These are phyloP conservation scores for Umimayanthus kanabou DNA, from an alignment of 92 coral and sea anemone genomes.

Conservation along the genomic window DNA sequence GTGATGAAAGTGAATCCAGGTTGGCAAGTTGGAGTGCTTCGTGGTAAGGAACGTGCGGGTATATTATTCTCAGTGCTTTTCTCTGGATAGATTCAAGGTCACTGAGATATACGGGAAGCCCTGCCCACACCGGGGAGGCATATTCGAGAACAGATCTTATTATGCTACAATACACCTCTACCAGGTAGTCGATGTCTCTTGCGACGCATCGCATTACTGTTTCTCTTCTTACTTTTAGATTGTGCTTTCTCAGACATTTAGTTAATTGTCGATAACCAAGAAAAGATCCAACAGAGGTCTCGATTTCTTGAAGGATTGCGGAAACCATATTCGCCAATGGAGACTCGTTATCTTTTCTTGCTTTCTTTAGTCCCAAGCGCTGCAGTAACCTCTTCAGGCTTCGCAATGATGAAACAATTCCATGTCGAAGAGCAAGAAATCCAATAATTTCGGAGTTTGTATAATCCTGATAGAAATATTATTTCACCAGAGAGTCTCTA, in stretches of 20 bases:
- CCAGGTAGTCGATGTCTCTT: conserved; percentile 36
- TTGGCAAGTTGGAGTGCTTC: too few relatives aligned
- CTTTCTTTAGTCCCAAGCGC: conserved; percentile 22
- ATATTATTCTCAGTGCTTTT: too few relatives aligned
- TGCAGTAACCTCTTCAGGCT: conserved; percentile 46
- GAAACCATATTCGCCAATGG: conserved; percentile 37
- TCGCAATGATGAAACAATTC: conserved; percentile 38
- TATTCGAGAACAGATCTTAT: too few relatives aligned
- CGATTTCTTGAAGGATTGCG: conserved; percentile 47
- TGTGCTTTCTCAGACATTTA: conserved; percentile 42
- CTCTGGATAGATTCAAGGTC: too few relatives aligned
- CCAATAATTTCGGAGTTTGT: conserved; percentile 47
- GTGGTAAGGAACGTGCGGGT: too few relatives aligned
- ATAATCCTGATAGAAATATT: conserved; percentile 44
- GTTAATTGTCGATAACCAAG: conserved; percentile 59
- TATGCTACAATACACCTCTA: too few relatives aligned
- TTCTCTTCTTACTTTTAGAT: conserved; percentile 53
- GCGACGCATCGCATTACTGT: conserved; percentile 47
- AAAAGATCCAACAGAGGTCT: conserved; percentile 46
- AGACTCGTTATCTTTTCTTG: conserved; percentile 49
- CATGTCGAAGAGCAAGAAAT: conserved; percentile 49
- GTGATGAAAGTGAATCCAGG: too few relatives aligned
- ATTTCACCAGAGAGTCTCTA: neutral
- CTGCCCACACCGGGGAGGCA: too few relatives aligned
- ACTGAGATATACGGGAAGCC: too few relatives aligned